Evolutionary conservation across 92 coral and sea anemone species (phyloP), one percentile per base, ranked within the genome.

Genomic region (Chrysogorgia sp.): DNA sequence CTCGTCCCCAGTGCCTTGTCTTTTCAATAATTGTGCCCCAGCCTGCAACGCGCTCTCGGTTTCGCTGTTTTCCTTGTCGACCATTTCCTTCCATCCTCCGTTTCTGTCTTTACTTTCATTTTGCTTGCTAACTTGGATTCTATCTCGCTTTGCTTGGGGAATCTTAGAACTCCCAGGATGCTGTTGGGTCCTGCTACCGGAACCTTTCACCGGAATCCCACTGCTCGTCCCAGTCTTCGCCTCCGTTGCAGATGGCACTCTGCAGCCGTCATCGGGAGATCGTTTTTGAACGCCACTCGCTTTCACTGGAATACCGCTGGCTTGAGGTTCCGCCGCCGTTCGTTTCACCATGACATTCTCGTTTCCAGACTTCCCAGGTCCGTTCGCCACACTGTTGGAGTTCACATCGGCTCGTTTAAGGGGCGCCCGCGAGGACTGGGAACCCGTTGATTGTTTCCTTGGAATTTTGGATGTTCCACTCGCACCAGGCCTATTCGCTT

Each of bases 1-100:
- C 65, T 72, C 79, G 55, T 72, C 79, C 15, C 79, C 79, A 53
- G 65, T 72, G 17, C 79, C 79, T 24, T 72, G 64, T 58, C 79
- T 58, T 43, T 72, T 53, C 65, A 56, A 35, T 32, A 58, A 34
- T 10, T 37, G 58, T 53, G 31, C n/a, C 65, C 65, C 79, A 33
- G 50, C 79, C 1, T 72, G 65, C 79, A 37, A 32, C 55, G 79
- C 79, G 50, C 17, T 52, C 32, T 72, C 21, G 35, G 21, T 14
- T 12, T 31, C 68, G 12, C 25, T 60, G 60, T 56, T 72, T 13
- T 53, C 79, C 35, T n/a, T 52, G 52, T 34, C 50, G 40, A 52
- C 35, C 15, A 13, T 69, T 45, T 67, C 53, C 22, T 40, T 50
- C 50, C 31, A 60, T 69, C 22, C 59, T 69, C 26, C 20, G 21